phyloP scores from a whole-genome alignment of 2,888 invertebrate species.

The Agrochola macilenta region DNA sequence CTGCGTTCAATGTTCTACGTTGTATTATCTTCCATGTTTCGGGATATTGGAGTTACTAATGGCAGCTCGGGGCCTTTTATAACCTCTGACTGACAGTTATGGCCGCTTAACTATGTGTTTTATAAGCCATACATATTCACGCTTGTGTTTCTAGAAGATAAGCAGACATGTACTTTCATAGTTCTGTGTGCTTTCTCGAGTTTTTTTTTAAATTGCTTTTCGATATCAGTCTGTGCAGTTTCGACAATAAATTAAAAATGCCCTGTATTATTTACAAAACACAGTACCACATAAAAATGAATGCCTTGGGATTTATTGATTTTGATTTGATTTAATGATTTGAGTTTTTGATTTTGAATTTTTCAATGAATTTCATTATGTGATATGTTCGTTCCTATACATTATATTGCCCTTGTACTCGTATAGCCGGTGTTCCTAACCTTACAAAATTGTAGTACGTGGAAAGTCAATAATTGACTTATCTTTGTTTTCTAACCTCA shows the following conservation, averaged over 20 bases:
- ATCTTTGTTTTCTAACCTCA: background rate
- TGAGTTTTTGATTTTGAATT: too few species aligned
- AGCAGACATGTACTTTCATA: background rate
- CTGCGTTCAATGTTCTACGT: background rate
- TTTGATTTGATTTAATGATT: too few species aligned
- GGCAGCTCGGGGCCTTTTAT: constrained; percentile 26
- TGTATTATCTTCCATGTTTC: constrained; percentile 16
- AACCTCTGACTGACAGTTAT: constrained; percentile 8
- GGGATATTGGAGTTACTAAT: constrained; percentile 20
- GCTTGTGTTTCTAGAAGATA: background rate
- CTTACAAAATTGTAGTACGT: background rate
- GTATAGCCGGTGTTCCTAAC: background rate
- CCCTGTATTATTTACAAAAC: background rate
- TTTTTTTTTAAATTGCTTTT: background rate
- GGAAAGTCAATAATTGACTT: constrained; percentile 12
- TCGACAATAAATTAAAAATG: background rate
- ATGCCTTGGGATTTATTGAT: background rate
- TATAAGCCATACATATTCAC: background rate
- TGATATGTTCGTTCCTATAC: background rate
- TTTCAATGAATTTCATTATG: background rate
- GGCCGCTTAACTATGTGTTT: constrained; percentile 10
- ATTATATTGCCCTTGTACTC: background rate
- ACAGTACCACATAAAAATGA: background rate
- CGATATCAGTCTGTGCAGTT: background rate
- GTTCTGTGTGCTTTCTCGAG: background rate